Percentiles rank a stretch among this genome's conserved stretches.
Conservation (phyloP, 2,113 vertebrate genomes). For the Struthidea cinerea region DNA sequence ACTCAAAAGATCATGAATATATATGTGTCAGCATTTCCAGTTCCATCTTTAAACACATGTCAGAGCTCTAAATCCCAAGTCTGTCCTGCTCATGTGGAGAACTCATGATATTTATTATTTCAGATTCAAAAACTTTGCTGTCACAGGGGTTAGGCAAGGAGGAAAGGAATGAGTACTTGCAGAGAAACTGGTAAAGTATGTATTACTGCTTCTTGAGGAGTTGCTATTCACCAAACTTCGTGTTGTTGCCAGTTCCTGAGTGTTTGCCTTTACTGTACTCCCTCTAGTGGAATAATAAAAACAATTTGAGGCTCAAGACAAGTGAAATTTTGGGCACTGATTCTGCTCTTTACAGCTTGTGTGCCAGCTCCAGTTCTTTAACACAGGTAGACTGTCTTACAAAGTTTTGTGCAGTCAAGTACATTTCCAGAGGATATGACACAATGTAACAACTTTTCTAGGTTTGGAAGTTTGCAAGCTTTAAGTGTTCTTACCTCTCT, state of each 20-base stretch:
- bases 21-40: background rate
- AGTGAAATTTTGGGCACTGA: background rate
- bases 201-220: background rate
- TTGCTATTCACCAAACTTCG: rapidly evolving
- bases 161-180: background rate
- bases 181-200: background rate
- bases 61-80: background rate
- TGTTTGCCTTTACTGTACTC: background rate
- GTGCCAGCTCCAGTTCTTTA: background rate
- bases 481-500: background rate
- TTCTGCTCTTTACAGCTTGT: background rate
- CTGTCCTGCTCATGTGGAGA: background rate
- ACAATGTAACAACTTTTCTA: background rate
- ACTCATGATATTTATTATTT: background rate
- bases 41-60: background rate
- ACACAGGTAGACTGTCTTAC: background rate
- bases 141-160: background rate
- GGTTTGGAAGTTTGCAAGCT: background rate
- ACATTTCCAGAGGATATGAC: background rate
- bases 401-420: background rate
- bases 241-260: background rate
- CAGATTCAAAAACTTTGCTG: background rate
- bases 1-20: background rate
- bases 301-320: background rate
- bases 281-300: background rate